A percentile compares a stretch with the other conserved stretches of the same genome.
Conservation (phyloP, 1,140 invertebrate species). For the Olivierus martensii region DNA sequence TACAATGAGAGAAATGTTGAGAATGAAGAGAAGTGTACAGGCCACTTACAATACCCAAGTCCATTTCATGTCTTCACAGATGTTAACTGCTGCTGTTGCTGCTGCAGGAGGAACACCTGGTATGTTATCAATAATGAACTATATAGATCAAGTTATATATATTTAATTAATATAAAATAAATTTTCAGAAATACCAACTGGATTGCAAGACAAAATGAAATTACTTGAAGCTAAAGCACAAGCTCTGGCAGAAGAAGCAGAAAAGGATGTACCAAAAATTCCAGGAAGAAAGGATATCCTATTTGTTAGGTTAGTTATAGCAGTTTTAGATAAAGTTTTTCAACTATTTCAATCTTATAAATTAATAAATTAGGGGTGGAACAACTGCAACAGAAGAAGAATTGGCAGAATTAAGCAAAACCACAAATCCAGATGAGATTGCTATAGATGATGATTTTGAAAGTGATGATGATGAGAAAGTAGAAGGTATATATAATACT, state of each 20-base stretch:
- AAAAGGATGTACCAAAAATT: constrained; percentile 24
- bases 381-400: constrained; percentile 60
- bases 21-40: constrained; percentile 94
- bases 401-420: constrained; percentile 43
- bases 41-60: constrained; percentile 91
- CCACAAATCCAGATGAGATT: constrained; percentile 89
- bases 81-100: constrained; percentile 53
- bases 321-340: neutral
- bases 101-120: constrained; percentile 30
- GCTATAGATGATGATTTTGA: constrained; percentile 68
- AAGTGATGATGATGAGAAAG: constrained; percentile 49
- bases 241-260: constrained; percentile 31
- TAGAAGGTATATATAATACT: constrained; percentile 29
- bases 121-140: no score
- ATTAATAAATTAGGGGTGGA: constrained; percentile 71
- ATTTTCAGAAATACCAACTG: constrained; percentile 47
- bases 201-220: constrained; percentile 68
- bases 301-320: constrained; percentile 30
- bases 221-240: constrained; percentile 70
- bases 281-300: constrained; percentile 28
- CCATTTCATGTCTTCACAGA: constrained; percentile 81
- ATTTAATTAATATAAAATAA: neutral
- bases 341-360: constrained; percentile 39
- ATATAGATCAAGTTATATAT: neutral
- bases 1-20: constrained; percentile 96